Conservation (phyloP, 1,140 invertebrate species). For the Chironomus striatipennis region DNA sequence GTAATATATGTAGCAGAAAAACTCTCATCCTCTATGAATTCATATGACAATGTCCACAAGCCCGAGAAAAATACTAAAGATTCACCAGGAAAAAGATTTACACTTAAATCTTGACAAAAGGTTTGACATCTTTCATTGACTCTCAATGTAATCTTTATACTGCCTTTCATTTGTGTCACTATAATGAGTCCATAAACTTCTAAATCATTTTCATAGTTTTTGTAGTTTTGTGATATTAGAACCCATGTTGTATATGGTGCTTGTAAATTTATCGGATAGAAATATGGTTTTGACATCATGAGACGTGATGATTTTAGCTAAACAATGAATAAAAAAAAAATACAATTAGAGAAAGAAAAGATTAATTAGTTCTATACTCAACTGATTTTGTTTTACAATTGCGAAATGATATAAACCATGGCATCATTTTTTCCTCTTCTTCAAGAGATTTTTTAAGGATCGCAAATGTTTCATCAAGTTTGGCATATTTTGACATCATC, state of each 20-base stretch:
- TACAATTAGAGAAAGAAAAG: no score
- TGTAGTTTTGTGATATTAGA: not conserved
- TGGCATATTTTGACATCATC: constrained; percentile 20
- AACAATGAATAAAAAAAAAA: not conserved
- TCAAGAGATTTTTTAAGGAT: not conserved
- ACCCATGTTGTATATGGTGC: constrained; percentile 1
- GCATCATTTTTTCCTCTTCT: not conserved
- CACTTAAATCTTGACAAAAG: not conserved
- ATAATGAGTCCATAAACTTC: not conserved
- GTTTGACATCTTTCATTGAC: not conserved
- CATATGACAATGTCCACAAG: not conserved
- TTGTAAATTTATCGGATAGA: not conserved
- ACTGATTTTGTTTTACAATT: constrained; percentile 6
- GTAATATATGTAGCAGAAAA: not conserved
- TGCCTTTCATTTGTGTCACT: not conserved
- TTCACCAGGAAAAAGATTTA: not conserved
- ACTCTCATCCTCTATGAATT: not conserved
- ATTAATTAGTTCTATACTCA: no score
- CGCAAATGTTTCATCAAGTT: not conserved
- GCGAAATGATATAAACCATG: constrained; percentile 10
- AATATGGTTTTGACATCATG: not conserved
- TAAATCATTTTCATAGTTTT: not conserved
- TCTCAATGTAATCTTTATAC: not conserved
- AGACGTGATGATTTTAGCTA: not conserved
- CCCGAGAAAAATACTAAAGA: not conserved